Percentiles rank a stretch among this genome's conserved stretches.
Evolutionary conservation across 2,888 invertebrate species (phyloP).

Genomic region (Synergus japonicus): DNA sequence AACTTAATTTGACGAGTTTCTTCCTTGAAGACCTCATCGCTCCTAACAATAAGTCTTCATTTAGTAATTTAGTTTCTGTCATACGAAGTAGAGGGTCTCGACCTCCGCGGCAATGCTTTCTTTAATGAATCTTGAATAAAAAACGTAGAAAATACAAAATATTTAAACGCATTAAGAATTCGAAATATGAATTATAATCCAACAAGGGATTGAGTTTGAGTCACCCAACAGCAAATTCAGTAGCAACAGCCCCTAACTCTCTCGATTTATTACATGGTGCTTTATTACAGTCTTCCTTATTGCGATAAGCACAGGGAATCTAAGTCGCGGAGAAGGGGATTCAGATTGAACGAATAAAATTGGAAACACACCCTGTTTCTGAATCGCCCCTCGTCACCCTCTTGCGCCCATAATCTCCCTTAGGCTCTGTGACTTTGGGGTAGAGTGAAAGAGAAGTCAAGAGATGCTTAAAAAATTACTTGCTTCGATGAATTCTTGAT

Average conservation of each 20-base stretch:
- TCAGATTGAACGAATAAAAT: conserved; percentile 46
- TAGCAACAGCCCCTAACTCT: conserved; percentile 19
- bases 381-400: conserved; percentile 44
- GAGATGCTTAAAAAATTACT: conserved; percentile 22
- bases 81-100: conserved; percentile 10
- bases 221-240: neutral
- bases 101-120: neutral
- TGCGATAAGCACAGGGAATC: neutral
- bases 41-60: conserved; percentile 7
- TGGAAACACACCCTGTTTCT: conserved; percentile 53
- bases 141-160: neutral
- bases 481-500: conserved; percentile 9
- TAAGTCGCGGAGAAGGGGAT: conserved; percentile 39
- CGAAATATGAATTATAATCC: neutral
- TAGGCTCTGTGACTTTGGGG: conserved; percentile 24
- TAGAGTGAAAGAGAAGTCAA: conserved; percentile 26
- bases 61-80: conserved; percentile 2
- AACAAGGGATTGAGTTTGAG: neutral
- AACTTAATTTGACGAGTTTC: conserved; percentile 12
- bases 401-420: conserved; percentile 26
- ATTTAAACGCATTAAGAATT: neutral
- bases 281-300: conserved; percentile 4
- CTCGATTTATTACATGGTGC: conserved; percentile 27
- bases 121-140: neutral
- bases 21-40: neutral